These are phyloP conservation scores for Myrmecophaga tridactyla DNA, from an alignment of 2,113 vertebrate genomes.

Conservation along the genomic window DNA sequence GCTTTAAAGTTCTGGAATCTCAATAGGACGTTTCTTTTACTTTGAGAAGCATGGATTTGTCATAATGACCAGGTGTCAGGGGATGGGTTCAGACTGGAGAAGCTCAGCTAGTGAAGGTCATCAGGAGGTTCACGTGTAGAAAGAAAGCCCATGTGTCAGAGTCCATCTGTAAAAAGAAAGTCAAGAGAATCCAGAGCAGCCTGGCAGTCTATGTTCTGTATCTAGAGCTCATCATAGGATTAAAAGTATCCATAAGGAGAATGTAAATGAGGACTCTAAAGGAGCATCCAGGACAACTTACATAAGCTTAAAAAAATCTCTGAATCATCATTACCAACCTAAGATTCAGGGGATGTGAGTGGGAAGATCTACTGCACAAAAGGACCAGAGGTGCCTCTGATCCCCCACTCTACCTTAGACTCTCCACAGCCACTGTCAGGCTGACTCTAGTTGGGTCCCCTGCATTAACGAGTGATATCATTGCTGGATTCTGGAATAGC, in stretches of 20 bases:
- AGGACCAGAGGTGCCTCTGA: not conserved
- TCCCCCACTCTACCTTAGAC: not conserved
- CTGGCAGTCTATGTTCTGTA: not conserved
- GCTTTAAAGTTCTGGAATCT: not conserved
- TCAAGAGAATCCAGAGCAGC: not conserved
- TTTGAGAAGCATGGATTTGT: not conserved
- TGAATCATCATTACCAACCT: not conserved
- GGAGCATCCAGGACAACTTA: not conserved
- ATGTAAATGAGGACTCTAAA: not conserved
- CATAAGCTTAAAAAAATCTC: not conserved
- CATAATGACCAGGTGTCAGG: not conserved
- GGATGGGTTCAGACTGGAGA: not conserved
- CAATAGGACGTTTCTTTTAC: not conserved
- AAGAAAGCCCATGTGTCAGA: not conserved
- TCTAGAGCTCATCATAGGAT: not conserved
- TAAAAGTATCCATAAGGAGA: not conserved
- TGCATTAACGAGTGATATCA: not conserved
- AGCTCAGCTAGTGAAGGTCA: not conserved
- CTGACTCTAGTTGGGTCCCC: not conserved
- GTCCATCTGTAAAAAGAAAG: not conserved
- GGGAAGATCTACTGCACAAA: not conserved
- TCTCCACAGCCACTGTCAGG: not conserved
- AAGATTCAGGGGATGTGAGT: not conserved
- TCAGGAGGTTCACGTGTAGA: not conserved
- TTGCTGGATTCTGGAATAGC: not conserved